These are phyloP conservation scores for Scotopteryx bipunctaria DNA, from an alignment of 2,888 invertebrate species.

Conservation along the genomic window DNA sequence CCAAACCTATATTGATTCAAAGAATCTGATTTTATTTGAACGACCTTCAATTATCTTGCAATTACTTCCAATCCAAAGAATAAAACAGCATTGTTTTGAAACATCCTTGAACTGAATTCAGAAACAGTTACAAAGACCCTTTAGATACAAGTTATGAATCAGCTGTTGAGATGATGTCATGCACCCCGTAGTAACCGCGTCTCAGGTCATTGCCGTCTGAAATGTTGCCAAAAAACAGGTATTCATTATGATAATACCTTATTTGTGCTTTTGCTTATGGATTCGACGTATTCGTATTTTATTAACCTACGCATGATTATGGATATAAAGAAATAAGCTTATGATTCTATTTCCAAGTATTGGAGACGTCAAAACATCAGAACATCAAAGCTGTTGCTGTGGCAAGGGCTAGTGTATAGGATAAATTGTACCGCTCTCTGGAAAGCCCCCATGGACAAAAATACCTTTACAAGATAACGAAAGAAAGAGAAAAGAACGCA, in stretches of 20 bases:
- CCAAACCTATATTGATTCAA: background rate
- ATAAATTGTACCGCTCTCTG: too few relatives aligned
- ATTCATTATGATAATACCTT: slow-evolving; percentile 14
- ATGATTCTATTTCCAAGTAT: too few relatives aligned
- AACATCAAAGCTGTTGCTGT: too few relatives aligned
- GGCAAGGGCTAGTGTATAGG: too few relatives aligned
- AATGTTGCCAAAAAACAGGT: slow-evolving; percentile 34
- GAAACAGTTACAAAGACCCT: slow-evolving; percentile 31
- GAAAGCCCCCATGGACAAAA: too few relatives aligned
- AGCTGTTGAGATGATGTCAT: slow-evolving; percentile 39
- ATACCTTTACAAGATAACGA: too few relatives aligned
- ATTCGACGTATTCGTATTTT: background rate
- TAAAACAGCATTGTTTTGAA: slow-evolving; percentile 31
- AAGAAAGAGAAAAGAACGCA: too few relatives aligned
- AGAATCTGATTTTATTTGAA: slow-evolving; percentile 15
- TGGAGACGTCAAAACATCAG: too few relatives aligned
- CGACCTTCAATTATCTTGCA: slow-evolving; percentile 30
- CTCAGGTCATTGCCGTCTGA: slow-evolving; percentile 40
- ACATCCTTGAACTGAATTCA: slow-evolving; percentile 35
- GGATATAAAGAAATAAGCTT: background rate
- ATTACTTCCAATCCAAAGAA: slow-evolving; percentile 24
- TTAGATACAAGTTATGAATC: slow-evolving; percentile 34
- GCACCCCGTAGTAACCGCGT: slow-evolving; percentile 14
- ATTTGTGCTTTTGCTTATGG: background rate
- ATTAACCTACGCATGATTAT: background rate